Conservation (phyloP, 2,888 invertebrate genomes). For the Argynnis bischoffii region DNA sequence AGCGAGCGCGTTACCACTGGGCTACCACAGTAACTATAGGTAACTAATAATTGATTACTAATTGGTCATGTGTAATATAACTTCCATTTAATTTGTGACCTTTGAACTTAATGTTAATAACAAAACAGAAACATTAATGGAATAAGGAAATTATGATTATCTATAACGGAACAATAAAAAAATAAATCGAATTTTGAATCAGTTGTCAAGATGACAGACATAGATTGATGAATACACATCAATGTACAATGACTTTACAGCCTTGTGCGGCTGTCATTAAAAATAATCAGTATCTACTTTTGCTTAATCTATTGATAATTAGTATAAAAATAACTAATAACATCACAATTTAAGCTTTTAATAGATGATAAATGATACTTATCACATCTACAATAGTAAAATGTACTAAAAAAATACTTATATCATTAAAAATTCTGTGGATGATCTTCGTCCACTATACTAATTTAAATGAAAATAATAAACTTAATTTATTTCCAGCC, state of each 20-base stretch:
- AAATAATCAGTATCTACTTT: conserved; percentile 1
- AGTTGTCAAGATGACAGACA: conserved; percentile 31
- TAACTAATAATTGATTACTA: too few species aligned
- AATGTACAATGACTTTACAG: conserved; percentile 3
- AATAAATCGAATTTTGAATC: conserved; percentile 21
- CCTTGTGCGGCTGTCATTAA: conserved; percentile 1
- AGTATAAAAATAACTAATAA: conserved; percentile 1
- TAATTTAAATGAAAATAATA: too few species aligned
- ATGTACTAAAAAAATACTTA: neutral
- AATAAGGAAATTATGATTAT: neutral
- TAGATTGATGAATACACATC: conserved; percentile 29
- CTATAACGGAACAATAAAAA: conserved; percentile 12
- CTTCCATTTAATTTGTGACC: too few species aligned
- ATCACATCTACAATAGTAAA: neutral
- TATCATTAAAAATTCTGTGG: neutral
- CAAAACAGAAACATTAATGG: too few species aligned
- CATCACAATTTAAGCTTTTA: neutral
- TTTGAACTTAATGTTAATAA: too few species aligned
- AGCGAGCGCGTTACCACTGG: too few species aligned
- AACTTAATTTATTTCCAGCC: neutral
- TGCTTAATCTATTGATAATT: conserved; percentile 5
- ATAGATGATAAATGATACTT: conserved; percentile 1
- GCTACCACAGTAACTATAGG: too few species aligned
- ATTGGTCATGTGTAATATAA: too few species aligned
- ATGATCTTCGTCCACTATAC: too few species aligned